Evolutionary conservation across 2,113 vertebrate species (phyloP).

Genomic region (Rhinopomastus cyanomelas): DNA sequence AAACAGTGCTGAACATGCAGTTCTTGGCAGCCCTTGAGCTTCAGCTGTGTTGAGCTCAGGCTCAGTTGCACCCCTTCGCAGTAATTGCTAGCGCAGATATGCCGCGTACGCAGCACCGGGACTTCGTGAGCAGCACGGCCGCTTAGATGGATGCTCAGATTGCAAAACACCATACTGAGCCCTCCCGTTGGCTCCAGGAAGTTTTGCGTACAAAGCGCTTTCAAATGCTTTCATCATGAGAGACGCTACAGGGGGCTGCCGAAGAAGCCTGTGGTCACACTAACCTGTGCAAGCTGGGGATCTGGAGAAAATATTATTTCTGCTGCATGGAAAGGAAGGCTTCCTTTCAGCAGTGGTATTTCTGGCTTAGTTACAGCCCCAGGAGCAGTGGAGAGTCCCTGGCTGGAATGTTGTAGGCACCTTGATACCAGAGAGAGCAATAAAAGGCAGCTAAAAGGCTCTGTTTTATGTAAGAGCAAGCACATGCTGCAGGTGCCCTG

Average conservation of each 20-base stretch:
- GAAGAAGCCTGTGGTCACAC: slow-evolving; percentile 51
- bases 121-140: neutral
- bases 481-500: slow-evolving; percentile 28
- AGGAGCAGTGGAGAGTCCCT: slow-evolving; percentile 26
- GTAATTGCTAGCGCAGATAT: slow-evolving; percentile 32
- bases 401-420: slow-evolving; percentile 37
- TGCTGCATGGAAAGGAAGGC: neutral
- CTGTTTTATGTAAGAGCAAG: slow-evolving; percentile 48
- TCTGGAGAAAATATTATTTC: slow-evolving; percentile 52
- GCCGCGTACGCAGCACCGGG: neutral
- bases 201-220: neutral
- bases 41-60: slow-evolving; percentile 61
- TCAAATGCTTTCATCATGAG: slow-evolving; percentile 33
- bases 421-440: slow-evolving; percentile 9
- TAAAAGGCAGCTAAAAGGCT: slow-evolving; percentile 36
- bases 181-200: slow-evolving; percentile 24
- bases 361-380: slow-evolving; percentile 34
- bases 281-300: slow-evolving; percentile 54
- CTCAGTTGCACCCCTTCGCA: slow-evolving; percentile 52
- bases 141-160: slow-evolving; percentile 59
- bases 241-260: slow-evolving; percentile 32
- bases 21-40: slow-evolving; percentile 47
- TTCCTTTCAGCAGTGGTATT: slow-evolving; percentile 28
- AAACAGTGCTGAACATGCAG: neutral
- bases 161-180: slow-evolving; percentile 51